Evolutionary conservation across 2,797 vertebrate species (phyloP).

Genomic region (Astyanax mexicanus): DNA sequence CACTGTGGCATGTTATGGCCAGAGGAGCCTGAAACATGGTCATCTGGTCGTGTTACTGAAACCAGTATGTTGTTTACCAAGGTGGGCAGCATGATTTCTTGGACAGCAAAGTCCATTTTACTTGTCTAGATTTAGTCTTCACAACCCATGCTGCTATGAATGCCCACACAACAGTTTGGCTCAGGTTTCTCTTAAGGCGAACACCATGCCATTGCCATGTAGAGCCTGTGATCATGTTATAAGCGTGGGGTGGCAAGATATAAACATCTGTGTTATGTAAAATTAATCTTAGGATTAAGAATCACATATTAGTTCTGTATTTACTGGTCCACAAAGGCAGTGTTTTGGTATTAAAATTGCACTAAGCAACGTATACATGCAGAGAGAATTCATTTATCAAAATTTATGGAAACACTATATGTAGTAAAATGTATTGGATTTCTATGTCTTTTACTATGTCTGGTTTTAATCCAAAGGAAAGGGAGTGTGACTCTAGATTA

Average conservation of each 20-base stretch:
- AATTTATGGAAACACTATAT: not conserved
- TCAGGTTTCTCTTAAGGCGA: not conserved
- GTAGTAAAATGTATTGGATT: not conserved
- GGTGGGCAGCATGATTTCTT: not conserved
- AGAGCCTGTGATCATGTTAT: not conserved
- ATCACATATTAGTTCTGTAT: not conserved
- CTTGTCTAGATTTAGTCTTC: not conserved
- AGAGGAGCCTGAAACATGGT: not conserved
- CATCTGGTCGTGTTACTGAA: not conserved
- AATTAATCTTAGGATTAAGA: too few species aligned
- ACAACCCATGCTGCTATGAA: not conserved
- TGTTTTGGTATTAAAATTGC: not conserved
- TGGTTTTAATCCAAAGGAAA: too few species aligned
- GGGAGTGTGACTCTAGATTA: too few species aligned
- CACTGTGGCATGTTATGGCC: too few species aligned
- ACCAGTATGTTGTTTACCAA: slow-evolving; percentile 3
- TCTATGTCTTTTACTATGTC: too few species aligned
- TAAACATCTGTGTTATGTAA: not conserved
- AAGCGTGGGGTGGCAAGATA: not conserved
- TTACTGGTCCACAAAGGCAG: not conserved
- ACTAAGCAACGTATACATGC: not conserved
- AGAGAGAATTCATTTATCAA: not conserved
- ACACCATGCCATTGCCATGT: not conserved
- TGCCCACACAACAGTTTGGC: not conserved
- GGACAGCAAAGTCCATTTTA: not conserved